A percentile compares a stretch with the other conserved stretches of the same genome.
Evolutionary conservation across 2,888 invertebrate species (phyloP).

Genomic region (Perithous albicinctus): DNA sequence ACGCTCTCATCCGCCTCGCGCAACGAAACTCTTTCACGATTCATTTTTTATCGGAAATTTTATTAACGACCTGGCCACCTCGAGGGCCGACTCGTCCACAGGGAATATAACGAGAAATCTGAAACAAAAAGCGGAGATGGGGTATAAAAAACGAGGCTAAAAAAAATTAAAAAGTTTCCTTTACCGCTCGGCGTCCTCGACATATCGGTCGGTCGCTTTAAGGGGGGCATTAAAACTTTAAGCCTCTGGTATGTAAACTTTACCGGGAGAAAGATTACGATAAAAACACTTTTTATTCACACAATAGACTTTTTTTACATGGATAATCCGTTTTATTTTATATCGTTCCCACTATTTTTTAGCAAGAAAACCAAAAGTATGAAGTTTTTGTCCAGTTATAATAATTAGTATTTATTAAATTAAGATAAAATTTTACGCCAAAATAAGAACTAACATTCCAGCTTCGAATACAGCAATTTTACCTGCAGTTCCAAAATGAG

Average conservation of each 20-base stretch:
- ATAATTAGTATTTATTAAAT: too few species aligned
- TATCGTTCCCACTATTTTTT: too few species aligned
- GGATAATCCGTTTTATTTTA: not conserved
- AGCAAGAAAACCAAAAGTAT: too few species aligned
- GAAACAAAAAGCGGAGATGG: not conserved
- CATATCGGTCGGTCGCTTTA: constrained; percentile 16
- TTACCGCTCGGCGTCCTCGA: not conserved
- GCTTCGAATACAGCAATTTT: too few species aligned
- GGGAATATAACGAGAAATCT: constrained; percentile 27
- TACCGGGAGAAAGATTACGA: not conserved
- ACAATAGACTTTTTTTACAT: constrained; percentile 6
- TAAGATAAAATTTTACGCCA: too few species aligned
- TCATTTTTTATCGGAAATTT: constrained; percentile 51
- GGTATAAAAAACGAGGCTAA: constrained; percentile 7
- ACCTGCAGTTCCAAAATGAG: too few species aligned
- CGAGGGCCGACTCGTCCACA: constrained; percentile 5
- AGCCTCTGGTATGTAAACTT: constrained; percentile 9
- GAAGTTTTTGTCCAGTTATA: too few species aligned
- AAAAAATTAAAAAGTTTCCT: constrained; percentile 19
- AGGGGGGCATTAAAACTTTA: not conserved
- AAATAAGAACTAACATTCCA: too few species aligned
- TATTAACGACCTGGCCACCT: constrained; percentile 32
- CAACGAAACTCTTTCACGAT: constrained; percentile 31
- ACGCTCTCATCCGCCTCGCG: not conserved
- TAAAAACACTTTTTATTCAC: not conserved